Evolutionary conservation across 2,797 vertebrate genomes (phyloP), one percentile per base, ranked within the genome.

Genomic region (Amniataba percoides): DNA sequence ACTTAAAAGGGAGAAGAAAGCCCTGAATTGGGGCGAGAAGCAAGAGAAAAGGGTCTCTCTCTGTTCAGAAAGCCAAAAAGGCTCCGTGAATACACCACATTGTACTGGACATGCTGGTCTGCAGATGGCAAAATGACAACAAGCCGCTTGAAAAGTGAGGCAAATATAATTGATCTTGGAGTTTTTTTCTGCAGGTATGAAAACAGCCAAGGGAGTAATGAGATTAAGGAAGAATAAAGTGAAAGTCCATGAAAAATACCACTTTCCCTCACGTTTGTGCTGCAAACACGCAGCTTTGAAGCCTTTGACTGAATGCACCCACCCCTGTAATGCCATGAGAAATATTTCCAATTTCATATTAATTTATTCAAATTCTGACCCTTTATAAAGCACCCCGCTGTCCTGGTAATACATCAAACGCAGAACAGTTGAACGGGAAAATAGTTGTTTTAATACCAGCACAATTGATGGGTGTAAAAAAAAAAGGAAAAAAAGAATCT

Each of bases 61-160:
- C 78, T 91, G 87, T 87, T 88, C 87, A 94, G 91, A 95, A 92
- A 93, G 94, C 94, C 94, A 95, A 92, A 86, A 90, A 86, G 92
- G 76, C 91, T 92, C 67, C 4, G 72, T 95, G 94, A 96, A 97
- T 96, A 88, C 95, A 95, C 71, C 92, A 94, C 92, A 95, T 95
- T 95, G 95, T 95, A 92, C 91, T 89, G 92, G 89, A 95, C 95
- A 93, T 93, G 95, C 96, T 96, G 93, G 95, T 94, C 95, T 92
- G 93, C 96, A 96, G 96, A 96, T 96, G 97, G 96, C 95, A 96
- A 96, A 96, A 96, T 91, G 95, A 96, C 95, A 96, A 95, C 94
- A 95, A 95, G 94, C 84, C 70, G 85, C 91, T 93, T 92, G 89
- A 90, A 94, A 95, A 93, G 89, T 92, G 92, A 95, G 92, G 94